Evolutionary conservation across 2,113 vertebrate species (phyloP), one percentile per base, ranked within the genome.

Genomic region (Callocephalon fimbriatum): DNA sequence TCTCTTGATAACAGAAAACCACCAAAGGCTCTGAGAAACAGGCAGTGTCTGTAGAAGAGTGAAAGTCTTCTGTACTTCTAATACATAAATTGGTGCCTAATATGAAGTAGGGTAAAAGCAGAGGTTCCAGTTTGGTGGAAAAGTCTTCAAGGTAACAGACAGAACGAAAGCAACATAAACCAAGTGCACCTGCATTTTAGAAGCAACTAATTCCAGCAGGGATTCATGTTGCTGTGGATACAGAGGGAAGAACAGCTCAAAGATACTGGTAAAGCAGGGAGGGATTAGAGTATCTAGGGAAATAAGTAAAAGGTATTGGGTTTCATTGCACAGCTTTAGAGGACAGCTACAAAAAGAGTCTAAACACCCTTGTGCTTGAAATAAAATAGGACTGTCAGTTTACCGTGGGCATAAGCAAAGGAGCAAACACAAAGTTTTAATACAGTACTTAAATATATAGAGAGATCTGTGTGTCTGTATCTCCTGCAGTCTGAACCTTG

Each of bases 221-320:
- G 98, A 98, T 98, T 98, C 95, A 81, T 5, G 98, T 99, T 99
- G 98, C 98, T 98, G 98, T 98, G 98, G 98, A 98, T 98, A 98
- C 98, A 97, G 94, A 97, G 94, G 92, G 98, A 97, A 97, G 97
- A 98, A 95, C 95, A 93, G 98, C 98, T 98, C 98, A 97, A 95
- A 98, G 98, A 98, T 95, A 97, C 97, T 96, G 97, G 95, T 96
- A 95, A 96, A 97, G 97, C 95, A 96, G 96, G 90, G 96, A 98
- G 95, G 97, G 98, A 98, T 98, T 98, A 98, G 97, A 97, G 98
- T 98, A 98, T 98, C 98, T 96, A 98, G 98, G 98, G 98, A 98
- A 98, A 98, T 98, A 98, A 98, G 98, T 97, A 98, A 98, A 98
- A 98, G 98, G 96, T 95, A 97, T 98, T 98, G 96, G 70, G 48